These are phyloP conservation scores for Lithodes maja DNA, from an alignment of 2,888 invertebrate genomes.

Conservation along the genomic window DNA sequence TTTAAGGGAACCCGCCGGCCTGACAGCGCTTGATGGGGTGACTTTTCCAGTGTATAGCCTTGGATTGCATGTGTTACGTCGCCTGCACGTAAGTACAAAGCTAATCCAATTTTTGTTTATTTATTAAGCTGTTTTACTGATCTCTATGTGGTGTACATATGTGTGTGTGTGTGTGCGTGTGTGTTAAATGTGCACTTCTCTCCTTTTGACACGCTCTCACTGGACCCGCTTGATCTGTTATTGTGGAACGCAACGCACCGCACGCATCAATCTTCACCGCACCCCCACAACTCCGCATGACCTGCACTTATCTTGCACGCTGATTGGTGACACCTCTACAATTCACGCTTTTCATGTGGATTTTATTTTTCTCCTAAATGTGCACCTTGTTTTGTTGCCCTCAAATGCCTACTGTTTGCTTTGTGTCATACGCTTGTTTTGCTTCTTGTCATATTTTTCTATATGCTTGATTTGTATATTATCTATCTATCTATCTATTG, in stretches of 20 bases:
- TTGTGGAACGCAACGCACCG: not conserved
- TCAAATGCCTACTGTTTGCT: not conserved
- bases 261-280: not conserved
- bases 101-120: conserved; percentile 36
- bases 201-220: conserved; percentile 7
- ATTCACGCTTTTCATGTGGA: not conserved
- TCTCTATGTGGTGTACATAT: no score
- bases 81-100: conserved; percentile 66
- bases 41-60: conserved; percentile 59
- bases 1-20: conserved; percentile 58
- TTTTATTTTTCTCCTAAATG: not conserved
- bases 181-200: not conserved
- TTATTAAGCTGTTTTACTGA: not conserved
- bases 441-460: no score
- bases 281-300: not conserved
- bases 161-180: not conserved
- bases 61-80: conserved; percentile 53
- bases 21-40: conserved; percentile 63
- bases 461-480: no score
- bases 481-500: no score
- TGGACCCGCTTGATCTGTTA: not conserved
- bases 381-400: not conserved
- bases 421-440: not conserved
- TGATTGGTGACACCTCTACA: conserved; percentile 4
- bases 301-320: not conserved